Base-by-base conservation (phyloP, 2,113 vertebrate species). In the Callionymus lyra region DNA sequence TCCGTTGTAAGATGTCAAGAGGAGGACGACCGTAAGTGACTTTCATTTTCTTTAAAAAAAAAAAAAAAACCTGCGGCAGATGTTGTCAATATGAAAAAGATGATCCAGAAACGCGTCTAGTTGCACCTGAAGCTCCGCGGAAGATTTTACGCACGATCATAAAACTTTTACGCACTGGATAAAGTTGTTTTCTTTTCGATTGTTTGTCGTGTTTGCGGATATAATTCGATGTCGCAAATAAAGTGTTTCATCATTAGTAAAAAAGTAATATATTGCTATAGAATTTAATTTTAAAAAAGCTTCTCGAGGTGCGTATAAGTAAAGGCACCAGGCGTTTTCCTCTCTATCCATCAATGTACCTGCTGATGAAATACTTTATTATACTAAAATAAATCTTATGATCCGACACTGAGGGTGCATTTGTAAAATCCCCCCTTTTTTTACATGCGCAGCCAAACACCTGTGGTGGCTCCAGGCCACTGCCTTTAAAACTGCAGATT, bases 1-100 rank as follows among this genome's bases (percentile, higher is more conserved):
- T 63, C 83, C 58, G 50, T 87, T 59, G 87, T 87, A 67, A 83
- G 76, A 80, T 86, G 88, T 81, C 87, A 89, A 70, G 72, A 74
- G 16, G 73, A 76, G 48, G 74, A 74, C 52, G 81, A 83, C 67
- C 83, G 88, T 90, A 86, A 90, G 88, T 88, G 56, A 44, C 52
- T 57, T 79, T 68, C 45, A 40, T 69, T 43, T n/a, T 56, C 31
- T 53, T 10, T 8, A 8, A 5, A 27, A 8, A 27, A 35, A 52
- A 58, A n/a, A n/a, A n/a, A n/a, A n/a, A n/a, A n/a, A n/a, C n/a
- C n/a, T n/a, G n/a, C n/a, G n/a, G n/a, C n/a, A n/a, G n/a, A n/a
- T n/a, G n/a, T n/a, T n/a, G n/a, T n/a, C n/a, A n/a, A n/a, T n/a
- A n/a, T n/a, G 12, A 21, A 41, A 18, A 36, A 1, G 34, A 27